phyloP scores from a whole-genome alignment of 2,888 invertebrate species.

The Globia sparganii region DNA sequence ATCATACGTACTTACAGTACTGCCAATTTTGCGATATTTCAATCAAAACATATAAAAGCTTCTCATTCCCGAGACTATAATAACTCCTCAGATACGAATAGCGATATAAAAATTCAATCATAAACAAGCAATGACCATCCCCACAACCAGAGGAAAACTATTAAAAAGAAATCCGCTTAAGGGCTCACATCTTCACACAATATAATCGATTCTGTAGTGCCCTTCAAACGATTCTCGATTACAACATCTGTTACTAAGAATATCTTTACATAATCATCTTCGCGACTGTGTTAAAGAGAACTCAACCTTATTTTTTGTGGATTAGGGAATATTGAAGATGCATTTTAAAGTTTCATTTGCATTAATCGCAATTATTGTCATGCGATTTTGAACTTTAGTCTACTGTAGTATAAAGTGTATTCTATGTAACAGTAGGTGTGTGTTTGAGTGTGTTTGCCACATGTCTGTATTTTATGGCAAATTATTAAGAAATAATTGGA shows the following conservation, averaged over 20 bases:
- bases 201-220: conserved; percentile 87
- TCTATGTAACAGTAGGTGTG: not conserved
- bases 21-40: conserved; percentile 14
- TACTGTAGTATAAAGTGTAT: conserved; percentile 57
- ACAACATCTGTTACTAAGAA: conserved; percentile 84
- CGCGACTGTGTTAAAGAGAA: conserved; percentile 21
- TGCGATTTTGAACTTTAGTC: conserved; percentile 59
- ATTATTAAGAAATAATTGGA: conserved; percentile 71
- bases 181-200: conserved; percentile 78
- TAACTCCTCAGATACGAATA: conserved; percentile 46
- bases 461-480: conserved; percentile 72
- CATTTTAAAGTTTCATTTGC: conserved; percentile 36
- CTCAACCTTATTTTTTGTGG: conserved; percentile 26
- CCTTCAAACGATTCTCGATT: conserved; percentile 84
- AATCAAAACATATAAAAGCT: conserved; percentile 6
- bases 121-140: conserved; percentile 67
- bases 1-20: not conserved
- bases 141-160: conserved; percentile 78
- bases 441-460: conserved; percentile 65
- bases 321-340: conserved; percentile 28
- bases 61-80: conserved; percentile 18
- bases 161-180: conserved; percentile 88
- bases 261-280: conserved; percentile 58
- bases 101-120: conserved; percentile 67
- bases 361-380: conserved; percentile 25